phyloP scores from a whole-genome alignment of 2,113 vertebrate genomes.

The Pelmatolapia mariae region DNA sequence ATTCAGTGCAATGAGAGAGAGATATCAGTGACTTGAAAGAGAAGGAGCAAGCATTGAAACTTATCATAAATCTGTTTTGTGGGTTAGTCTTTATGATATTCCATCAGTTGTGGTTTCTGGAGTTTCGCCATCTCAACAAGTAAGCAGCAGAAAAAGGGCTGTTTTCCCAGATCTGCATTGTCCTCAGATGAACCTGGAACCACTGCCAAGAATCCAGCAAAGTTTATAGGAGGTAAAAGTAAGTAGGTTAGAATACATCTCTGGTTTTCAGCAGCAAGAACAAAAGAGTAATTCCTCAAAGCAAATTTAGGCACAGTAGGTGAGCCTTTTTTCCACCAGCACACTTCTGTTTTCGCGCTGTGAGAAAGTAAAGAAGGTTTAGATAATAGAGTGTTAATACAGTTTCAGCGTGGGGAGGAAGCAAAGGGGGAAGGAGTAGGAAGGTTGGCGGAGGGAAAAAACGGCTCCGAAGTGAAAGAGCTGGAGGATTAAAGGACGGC shows the following conservation, averaged over 20 bases:
- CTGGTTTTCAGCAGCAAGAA: conserved; percentile 47
- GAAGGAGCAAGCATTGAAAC: conserved; percentile 30
- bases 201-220: conserved; percentile 68
- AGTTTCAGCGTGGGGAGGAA: not conserved
- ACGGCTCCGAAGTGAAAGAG: not conserved
- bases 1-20: conserved; percentile 1
- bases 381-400: conserved; percentile 42
- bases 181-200: conserved; percentile 68
- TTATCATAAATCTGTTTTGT: conserved; percentile 55
- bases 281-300: conserved; percentile 31
- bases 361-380: conserved; percentile 19
- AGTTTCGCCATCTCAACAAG: conserved; percentile 61
- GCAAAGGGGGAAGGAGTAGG: not conserved
- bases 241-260: conserved; percentile 59
- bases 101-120: conserved; percentile 66
- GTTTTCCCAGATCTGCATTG: conserved; percentile 66
- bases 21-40: conserved; percentile 51
- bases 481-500: not conserved
- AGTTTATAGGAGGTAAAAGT: conserved; percentile 68
- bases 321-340: conserved; percentile 28
- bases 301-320: conserved; percentile 50
- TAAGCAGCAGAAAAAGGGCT: conserved; percentile 57
- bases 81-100: conserved; percentile 53
- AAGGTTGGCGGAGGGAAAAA: not conserved
- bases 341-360: conserved; percentile 16